Base-by-base conservation (phyloP, 1,140 invertebrate genomes). In the Aporrectodea caliginosa region DNA sequence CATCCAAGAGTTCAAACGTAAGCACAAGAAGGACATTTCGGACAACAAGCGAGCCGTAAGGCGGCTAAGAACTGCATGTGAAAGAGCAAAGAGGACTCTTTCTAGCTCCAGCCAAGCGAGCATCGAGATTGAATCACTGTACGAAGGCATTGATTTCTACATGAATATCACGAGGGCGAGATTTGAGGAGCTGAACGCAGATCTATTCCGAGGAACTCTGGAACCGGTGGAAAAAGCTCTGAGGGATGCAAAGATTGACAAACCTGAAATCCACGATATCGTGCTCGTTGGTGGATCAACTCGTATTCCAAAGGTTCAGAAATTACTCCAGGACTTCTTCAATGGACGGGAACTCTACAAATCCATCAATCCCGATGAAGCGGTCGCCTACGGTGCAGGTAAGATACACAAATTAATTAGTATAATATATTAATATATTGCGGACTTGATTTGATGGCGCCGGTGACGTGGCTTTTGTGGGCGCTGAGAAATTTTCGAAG, bases 201-300 rank as follows among this genome's bases (percentile, higher is more conserved):
- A 98, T 89, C 91, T 98, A 35, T 98, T 92, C 87, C 85, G 90
- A 91, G 87, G 93, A 69, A 98, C 96, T 72, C 91, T 98, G 89
- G 95, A 97, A 83, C 96, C 96, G 0, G 96, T 98, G 0, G 96
- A 98, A 86, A 97, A 98, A 88, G 93, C 95, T 14, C 88, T 98
- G 29, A 91, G 93, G 74, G 96, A 98, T 87, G 95, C 96, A 77
- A 97, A 97, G 86, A 92, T 97, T 91, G 94, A 96, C 89, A 98
- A 98, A 88, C 90, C 92, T 16, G 90, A 92, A 80, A 94, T 99
- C 81, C 92, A 98, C 84, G 97, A 99, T 84, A 97, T 99, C 83
- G 97, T 99, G 35, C 89, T 99, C 32, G 97, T 99, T 73, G 97
- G 97, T 82, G 97, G 97, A 69, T 98, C 97, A 27, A 98, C 97